These are phyloP conservation scores for Bubalus kerabau DNA, from an alignment of 2,113 vertebrate species.

Conservation along the genomic window DNA sequence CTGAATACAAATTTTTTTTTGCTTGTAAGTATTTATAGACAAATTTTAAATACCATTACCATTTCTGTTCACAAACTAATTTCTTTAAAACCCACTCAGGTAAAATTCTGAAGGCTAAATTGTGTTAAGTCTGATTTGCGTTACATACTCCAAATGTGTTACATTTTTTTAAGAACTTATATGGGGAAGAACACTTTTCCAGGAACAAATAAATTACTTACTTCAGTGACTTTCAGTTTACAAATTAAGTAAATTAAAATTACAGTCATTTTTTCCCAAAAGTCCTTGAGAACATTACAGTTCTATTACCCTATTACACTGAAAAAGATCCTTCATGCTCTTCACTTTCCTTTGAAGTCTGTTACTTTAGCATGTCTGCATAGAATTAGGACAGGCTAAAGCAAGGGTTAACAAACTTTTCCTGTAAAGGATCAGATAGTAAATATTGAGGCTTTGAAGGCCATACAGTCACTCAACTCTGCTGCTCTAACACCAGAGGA, in stretches of 20 bases:
- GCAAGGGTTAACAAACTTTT: background rate
- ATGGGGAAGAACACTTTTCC: background rate
- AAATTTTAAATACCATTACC: background rate
- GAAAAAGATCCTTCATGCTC: background rate
- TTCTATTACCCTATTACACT: background rate
- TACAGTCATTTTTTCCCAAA: background rate
- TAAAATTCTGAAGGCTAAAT: conserved; percentile 1
- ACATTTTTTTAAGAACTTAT: background rate
- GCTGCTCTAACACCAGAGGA: background rate
- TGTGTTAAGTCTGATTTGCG: conserved; percentile 1
- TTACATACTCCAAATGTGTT: background rate
- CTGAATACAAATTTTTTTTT: conserved; percentile 79
- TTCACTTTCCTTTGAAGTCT: background rate
- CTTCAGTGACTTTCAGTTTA: background rate
- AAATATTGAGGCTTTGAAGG: background rate
- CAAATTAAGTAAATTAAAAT: conserved; percentile 22
- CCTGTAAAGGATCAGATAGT: background rate
- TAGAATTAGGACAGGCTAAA: background rate
- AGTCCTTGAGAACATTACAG: background rate
- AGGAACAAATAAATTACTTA: background rate
- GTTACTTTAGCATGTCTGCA: background rate
- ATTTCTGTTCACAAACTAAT: background rate
- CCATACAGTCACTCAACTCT: background rate
- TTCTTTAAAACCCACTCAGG: conserved; percentile 17
- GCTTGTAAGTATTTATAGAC: conserved; percentile 36